Evolutionary conservation across 2,113 vertebrate species (phyloP), one percentile per base, ranked within the genome.

Genomic region (Otis tarda): DNA sequence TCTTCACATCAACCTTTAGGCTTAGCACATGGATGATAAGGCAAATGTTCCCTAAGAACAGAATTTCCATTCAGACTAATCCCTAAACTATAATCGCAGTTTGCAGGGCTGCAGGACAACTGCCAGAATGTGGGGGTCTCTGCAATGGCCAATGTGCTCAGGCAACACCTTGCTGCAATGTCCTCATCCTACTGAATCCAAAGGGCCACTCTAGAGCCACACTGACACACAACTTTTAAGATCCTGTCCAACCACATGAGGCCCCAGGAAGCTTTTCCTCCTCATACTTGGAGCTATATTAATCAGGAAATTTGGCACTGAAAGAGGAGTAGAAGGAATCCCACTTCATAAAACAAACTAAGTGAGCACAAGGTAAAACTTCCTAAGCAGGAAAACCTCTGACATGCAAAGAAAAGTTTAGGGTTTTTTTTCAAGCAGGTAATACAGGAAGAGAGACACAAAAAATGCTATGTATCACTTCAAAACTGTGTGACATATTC

Each of bases 301-400:
- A 79, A 95, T 79, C 49, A 33, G 74, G 35, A 89, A 87, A 75
- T 57, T n/a, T 73, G 77, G 77, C 89, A 65, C 39, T 24, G 37
- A 61, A 33, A 79, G 10, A 79, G 21, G 35, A 87, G 35, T 25
- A 82, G n/a, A 78, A 94, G 69, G 65, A 89, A 87, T 89, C 65
- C 39, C 70, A 87, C 87, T 87, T 84, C 89, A 87, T 77, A 83
- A 95, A 93, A 93, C 65, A 95, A 91, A 88, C 56, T 55, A 82
- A 96, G 49, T 45, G 61, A 94, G 65, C 80, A 76, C 63, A 57
- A 59, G 53, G 82, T 82, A 90, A 90, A 96, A 69, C 13, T 77
- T 85, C 10, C 14, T 61, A 55, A 83, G 67, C 14, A 50, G 78
- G 67, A 79, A 94, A 89, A 91, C 61, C 65, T 76, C 35, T 69